A percentile compares a stretch with the other conserved stretches of the same genome.
Conservation (phyloP, 2,888 invertebrate genomes). For the Nebria brevicollis region DNA sequence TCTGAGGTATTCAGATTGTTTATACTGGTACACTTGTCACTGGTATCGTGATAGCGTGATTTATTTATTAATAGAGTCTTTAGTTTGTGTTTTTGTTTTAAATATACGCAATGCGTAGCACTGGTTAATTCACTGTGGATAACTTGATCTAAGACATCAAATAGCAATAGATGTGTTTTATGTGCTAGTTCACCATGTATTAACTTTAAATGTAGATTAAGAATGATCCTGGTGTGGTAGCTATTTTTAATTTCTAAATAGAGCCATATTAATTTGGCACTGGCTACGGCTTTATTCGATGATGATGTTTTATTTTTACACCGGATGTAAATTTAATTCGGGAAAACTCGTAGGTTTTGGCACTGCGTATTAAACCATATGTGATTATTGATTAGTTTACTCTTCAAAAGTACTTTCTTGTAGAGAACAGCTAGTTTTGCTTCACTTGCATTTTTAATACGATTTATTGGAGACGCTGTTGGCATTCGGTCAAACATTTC, state of each 20-base stretch:
- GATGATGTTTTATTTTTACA: no score
- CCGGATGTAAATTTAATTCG: conserved; percentile 3
- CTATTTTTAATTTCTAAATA: no score
- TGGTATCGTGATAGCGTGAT: not conserved
- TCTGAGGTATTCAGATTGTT: not conserved
- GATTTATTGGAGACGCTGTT: not conserved
- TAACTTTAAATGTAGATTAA: not conserved
- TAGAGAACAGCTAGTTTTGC: conserved; percentile 14
- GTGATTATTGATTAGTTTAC: not conserved
- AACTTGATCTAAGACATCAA: not conserved
- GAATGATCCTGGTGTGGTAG: not conserved
- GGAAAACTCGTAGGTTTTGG: not conserved
- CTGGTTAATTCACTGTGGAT: not conserved
- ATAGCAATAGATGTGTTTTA: not conserved
- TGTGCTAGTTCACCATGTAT: conserved; percentile 1
- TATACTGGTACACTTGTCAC: no score
- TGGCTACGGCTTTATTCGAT: no score
- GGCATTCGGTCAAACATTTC: no score
- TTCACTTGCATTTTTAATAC: no score
- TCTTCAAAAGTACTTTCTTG: not conserved
- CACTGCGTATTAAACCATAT: not conserved
- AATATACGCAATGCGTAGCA: not conserved
- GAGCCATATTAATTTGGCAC: no score
- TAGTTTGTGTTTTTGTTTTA: not conserved
- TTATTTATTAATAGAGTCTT: not conserved